phyloP scores from a whole-genome alignment of 2,797 vertebrate genomes.

The Anguilla marmorata region DNA sequence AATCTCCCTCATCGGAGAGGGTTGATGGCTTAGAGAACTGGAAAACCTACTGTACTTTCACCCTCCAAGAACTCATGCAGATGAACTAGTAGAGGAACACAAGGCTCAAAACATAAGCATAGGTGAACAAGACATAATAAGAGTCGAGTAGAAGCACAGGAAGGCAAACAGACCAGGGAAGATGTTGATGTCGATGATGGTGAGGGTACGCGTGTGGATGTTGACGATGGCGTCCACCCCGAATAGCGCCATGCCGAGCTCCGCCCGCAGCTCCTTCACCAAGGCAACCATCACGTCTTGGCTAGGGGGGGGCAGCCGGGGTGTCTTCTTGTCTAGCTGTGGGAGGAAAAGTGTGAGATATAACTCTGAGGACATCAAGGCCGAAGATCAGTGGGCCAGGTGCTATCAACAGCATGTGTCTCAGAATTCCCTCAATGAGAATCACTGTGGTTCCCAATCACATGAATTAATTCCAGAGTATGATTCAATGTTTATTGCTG shows the following conservation, averaged over 20 bases:
- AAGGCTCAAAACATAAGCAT: neutral
- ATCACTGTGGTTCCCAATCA: neutral
- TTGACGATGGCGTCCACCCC: conserved; percentile 75
- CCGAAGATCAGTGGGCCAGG: neutral
- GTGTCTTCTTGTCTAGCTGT: conserved; percentile 66
- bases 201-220: conserved; percentile 65
- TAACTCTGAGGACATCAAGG: neutral
- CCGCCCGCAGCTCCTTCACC: conserved; percentile 60
- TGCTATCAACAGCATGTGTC: neutral
- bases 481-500: too few species aligned
- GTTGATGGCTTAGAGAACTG: neutral
- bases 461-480: neutral
- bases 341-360: neutral
- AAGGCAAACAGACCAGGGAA: conserved; percentile 68
- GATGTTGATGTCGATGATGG: conserved; percentile 75
- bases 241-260: conserved; percentile 72
- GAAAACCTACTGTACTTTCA: neutral
- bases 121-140: conserved; percentile 20
- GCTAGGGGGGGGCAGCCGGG: conserved; percentile 59
- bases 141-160: neutral
- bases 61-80: neutral
- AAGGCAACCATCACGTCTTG: conserved; percentile 61
- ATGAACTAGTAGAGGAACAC: neutral
- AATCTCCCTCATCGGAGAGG: neutral
- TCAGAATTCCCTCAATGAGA: neutral